Evolutionary conservation across 2,797 vertebrate species (phyloP), one percentile per base, ranked within the genome.

Genomic region (Trachurus trachurus): DNA sequence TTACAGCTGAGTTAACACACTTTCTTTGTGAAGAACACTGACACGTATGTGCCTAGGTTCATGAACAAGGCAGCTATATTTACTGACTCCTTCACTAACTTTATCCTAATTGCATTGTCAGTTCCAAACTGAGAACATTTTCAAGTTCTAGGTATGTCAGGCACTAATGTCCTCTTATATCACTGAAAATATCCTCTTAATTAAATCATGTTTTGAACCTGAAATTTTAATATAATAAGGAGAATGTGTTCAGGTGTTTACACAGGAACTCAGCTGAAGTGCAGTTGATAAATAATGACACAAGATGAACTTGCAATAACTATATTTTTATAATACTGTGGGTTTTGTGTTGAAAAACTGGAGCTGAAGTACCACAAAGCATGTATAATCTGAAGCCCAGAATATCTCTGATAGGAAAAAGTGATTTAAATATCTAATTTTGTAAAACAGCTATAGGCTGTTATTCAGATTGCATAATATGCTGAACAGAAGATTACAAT

Each of bases 401-500:
- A 88, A 82, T 61, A 71, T 88, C 65, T 71, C 74, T 42, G 70
- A 82, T 69, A n/a, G 44, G 57, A 67, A 76, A 42, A 63, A 69
- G 34, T 19, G 52, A 79, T 88, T 78, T 61, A 80, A 78, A 85
- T 68, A 68, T 68, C 68, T 66, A 69, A 85, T 75, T 88, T 73
- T 79, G 50, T 70, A 54, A 81, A 83, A 87, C 72, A 65, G 81
- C 90, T 75, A 61, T 49, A 64, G 89, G 89, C 86, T 85, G 69
- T 80, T 84, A 71, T 79, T 84, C 68, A 65, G 67, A 75, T 66
- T 82, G 76, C 85, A 52, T 81, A 82, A 90, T 79, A 75, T 71
- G 87, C 87, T 83, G 71, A 89, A 82, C 78, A 17, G 31, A 68
- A 79, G 87, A 90, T 92, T 70, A 60, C 61, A 71, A 89, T 90